Conservation (phyloP, 2,797 vertebrate genomes). For the Presbytis comata region DNA sequence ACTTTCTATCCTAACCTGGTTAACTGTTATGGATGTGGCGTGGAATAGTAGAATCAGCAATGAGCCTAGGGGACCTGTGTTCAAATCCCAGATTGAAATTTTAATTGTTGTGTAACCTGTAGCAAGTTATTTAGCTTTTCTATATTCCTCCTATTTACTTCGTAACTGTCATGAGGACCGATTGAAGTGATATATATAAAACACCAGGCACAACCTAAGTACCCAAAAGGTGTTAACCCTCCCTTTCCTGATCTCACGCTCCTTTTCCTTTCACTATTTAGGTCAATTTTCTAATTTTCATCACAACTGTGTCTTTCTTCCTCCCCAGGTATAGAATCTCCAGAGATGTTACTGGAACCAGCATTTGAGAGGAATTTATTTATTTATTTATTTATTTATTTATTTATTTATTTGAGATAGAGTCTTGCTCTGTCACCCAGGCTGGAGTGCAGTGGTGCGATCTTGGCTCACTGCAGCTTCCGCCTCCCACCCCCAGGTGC, state of each 20-base stretch:
- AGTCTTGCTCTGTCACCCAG: too few relatives aligned
- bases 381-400: too few relatives aligned
- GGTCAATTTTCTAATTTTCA: not conserved
- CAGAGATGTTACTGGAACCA: not conserved
- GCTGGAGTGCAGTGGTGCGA: too few relatives aligned
- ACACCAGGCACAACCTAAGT: not conserved
- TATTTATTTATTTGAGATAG: too few relatives aligned
- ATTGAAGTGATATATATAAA: not conserved
- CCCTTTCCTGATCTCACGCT: accelerated
- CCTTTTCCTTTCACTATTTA: not conserved
- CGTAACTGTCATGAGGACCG: not conserved
- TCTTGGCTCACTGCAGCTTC: too few relatives aligned
- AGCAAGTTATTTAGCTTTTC: not conserved
- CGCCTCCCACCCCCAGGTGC: too few relatives aligned
- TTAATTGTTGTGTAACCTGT: not conserved
- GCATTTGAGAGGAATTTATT: not conserved
- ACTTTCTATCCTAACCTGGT: not conserved
- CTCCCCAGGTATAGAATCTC: not conserved
- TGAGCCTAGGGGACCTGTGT: not conserved
- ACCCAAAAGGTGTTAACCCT: not conserved
- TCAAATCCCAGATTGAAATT: not conserved
- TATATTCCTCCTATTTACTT: not conserved
- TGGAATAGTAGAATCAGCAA: not conserved
- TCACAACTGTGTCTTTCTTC: not conserved
- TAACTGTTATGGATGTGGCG: not conserved